Evolutionary conservation across 2,888 invertebrate species (phyloP).

Genomic region (Bugula neritina): DNA sequence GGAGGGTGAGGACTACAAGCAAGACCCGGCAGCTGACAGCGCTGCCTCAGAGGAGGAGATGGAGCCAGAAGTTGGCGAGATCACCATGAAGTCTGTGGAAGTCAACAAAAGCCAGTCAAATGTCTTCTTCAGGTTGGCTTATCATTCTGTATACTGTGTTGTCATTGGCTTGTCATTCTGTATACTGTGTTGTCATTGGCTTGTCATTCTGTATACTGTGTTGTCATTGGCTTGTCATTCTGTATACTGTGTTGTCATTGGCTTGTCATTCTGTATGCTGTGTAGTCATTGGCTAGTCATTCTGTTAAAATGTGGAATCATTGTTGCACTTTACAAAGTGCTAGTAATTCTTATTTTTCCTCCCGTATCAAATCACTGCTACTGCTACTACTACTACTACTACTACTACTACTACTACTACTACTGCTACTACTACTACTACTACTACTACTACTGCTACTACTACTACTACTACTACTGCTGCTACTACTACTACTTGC

Average conservation of each 20-base stretch:
- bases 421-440: neutral
- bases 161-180: too few relatives aligned
- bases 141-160: neutral
- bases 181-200: too few relatives aligned
- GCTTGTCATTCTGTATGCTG: too few relatives aligned
- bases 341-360: too few relatives aligned
- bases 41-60: constrained; percentile 21
- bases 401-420: constrained; percentile 2
- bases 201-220: too few relatives aligned
- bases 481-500: neutral
- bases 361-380: neutral
- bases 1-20: constrained; percentile 9
- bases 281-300: too few relatives aligned
- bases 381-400: neutral
- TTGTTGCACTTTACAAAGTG: too few relatives aligned
- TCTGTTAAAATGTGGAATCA: too few relatives aligned
- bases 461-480: neutral
- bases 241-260: too few relatives aligned
- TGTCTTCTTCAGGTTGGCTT: neutral
- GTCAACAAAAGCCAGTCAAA: neutral
- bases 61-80: neutral
- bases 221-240: too few relatives aligned
- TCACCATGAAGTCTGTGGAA: neutral
- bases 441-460: neutral
- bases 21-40: neutral